These are phyloP conservation scores for Corydoras maculifer DNA, from an alignment of 2,113 vertebrate genomes.

Conservation along the genomic window DNA sequence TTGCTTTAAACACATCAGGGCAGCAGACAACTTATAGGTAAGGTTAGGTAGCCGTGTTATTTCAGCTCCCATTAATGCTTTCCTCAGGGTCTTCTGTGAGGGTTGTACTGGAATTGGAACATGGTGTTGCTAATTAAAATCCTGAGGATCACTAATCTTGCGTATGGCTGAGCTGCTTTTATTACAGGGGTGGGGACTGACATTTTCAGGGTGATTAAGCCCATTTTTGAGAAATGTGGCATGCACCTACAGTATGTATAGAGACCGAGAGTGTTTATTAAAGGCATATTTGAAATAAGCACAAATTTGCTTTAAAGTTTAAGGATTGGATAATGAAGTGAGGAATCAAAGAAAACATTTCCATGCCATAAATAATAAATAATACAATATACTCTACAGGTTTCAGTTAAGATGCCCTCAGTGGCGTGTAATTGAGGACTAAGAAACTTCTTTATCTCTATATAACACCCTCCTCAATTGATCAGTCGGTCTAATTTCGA, in stretches of 20 bases:
- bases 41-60: constrained; percentile 4
- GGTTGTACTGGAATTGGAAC: constrained; percentile 57
- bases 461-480: no score
- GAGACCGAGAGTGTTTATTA: constrained; percentile 20
- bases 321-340: no score
- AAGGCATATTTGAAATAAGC: background rate
- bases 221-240: constrained; percentile 44
- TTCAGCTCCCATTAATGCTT: constrained; percentile 12
- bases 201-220: constrained; percentile 62
- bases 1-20: constrained; percentile 10
- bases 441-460: no score
- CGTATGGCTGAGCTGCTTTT: constrained; percentile 59
- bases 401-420: no score
- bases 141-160: constrained; percentile 63
- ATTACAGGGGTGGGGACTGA: constrained; percentile 59
- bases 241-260: constrained; percentile 28
- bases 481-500: no score
- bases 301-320: no score
- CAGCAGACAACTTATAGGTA: background rate
- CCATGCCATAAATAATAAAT: no score
- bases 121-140: constrained; percentile 62
- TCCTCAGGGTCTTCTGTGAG: constrained; percentile 38
- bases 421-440: no score
- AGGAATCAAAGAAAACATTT: no score
- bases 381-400: no score